Evolutionary conservation across 1,140 invertebrate species (phyloP).

Genomic region (Drosophila pectinifera): DNA sequence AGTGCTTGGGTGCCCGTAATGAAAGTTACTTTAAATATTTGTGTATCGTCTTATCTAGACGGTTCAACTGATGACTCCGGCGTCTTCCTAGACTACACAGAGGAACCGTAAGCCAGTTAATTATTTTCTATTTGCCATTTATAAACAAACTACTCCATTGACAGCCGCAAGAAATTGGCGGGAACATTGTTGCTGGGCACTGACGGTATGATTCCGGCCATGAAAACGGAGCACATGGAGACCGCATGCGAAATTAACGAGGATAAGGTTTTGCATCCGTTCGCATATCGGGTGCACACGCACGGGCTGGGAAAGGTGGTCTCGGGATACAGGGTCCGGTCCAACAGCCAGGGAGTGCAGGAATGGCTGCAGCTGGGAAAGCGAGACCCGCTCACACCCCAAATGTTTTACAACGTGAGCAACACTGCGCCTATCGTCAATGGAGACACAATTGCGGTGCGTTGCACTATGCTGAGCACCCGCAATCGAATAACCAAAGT

Average conservation of each 20-base stretch:
- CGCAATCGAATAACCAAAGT: conserved; percentile 89
- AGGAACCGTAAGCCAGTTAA: conserved; percentile 87
- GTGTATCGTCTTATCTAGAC: conserved; percentile 86
- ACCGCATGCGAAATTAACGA: conserved; percentile 92
- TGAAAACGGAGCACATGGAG: conserved; percentile 93
- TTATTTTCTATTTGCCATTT: not conserved
- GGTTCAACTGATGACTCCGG: conserved; percentile 93
- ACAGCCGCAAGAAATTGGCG: conserved; percentile 91
- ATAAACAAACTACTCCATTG: conserved; percentile 1
- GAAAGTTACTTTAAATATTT: not conserved
- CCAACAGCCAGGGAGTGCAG: conserved; percentile 87
- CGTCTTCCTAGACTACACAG: conserved; percentile 91
- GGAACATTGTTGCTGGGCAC: conserved; percentile 95
- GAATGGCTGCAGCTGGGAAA: conserved; percentile 95
- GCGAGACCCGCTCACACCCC: conserved; percentile 94
- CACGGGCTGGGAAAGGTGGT: conserved; percentile 95
- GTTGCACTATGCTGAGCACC: conserved; percentile 95
- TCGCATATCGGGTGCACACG: conserved; percentile 97
- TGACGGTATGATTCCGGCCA: conserved; percentile 90
- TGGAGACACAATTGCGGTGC: conserved; percentile 93
- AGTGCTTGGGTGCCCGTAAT: not conserved
- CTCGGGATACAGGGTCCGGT: conserved; percentile 92
- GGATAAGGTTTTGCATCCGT: conserved; percentile 94
- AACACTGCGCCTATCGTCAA: conserved; percentile 86
- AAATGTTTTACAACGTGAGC: conserved; percentile 97